These are phyloP conservation scores for Carcina quercana DNA, from an alignment of 2,888 invertebrate species.

Conservation along the genomic window DNA sequence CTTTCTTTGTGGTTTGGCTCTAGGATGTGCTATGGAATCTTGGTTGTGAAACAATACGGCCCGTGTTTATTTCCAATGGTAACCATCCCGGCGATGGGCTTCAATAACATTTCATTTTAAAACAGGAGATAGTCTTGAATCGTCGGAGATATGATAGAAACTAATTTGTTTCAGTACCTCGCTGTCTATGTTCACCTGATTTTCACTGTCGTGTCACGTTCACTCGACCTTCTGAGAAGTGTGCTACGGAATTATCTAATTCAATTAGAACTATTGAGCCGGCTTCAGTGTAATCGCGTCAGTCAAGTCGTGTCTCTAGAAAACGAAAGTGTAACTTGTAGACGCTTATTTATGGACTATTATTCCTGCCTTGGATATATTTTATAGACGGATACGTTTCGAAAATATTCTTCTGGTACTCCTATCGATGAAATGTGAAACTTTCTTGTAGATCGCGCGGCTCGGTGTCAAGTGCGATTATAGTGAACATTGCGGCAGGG, in stretches of 20 bases:
- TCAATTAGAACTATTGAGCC: conserved; percentile 47
- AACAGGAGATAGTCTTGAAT: no score
- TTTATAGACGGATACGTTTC: no score
- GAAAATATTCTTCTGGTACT: conserved; percentile 35
- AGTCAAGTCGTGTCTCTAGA: conserved; percentile 20
- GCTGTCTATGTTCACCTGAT: no score
- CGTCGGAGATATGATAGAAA: no score
- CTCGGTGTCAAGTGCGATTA: conserved; percentile 71
- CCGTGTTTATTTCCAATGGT: conserved; percentile 9
- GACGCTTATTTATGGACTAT: no score
- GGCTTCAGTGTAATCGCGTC: conserved; percentile 32
- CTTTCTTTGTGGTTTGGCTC: no score
- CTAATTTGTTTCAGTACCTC: no score
- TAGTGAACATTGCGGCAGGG: conserved; percentile 54
- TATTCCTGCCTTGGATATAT: no score
- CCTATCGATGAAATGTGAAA: conserved; percentile 64
- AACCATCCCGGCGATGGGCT: conserved; percentile 15
- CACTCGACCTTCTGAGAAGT: no score
- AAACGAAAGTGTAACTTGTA: conserved; percentile 21
- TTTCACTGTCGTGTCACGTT: no score
- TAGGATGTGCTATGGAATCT: no score
- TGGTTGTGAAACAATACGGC: no score
- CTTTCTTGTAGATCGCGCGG: conserved; percentile 62
- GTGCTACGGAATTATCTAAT: conserved; percentile 51
- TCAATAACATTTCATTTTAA: conserved; percentile 22